These are phyloP conservation scores for Cervus canadensis DNA, from an alignment of 2,113 vertebrate species.

Conservation along the genomic window DNA sequence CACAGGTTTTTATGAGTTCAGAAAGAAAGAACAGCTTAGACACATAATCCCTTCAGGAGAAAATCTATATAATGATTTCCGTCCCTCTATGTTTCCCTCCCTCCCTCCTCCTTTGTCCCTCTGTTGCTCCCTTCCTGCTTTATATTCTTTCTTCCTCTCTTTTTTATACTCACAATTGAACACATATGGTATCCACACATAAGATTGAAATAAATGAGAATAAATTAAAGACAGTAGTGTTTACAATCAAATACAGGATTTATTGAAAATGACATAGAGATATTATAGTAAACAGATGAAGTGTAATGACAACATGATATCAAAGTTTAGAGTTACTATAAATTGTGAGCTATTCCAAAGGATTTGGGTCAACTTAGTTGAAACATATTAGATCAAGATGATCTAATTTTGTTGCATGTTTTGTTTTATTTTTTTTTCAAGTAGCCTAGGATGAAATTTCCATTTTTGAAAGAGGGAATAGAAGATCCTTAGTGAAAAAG, in stretches of 20 bases:
- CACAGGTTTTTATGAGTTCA: background rate
- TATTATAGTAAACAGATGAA: background rate
- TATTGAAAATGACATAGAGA: background rate
- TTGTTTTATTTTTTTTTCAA: background rate
- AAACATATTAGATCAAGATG: background rate
- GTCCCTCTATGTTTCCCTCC: accelerated
- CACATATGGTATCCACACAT: background rate
- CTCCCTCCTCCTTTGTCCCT: background rate
- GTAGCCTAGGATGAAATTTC: background rate
- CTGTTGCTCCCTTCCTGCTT: background rate
- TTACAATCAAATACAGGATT: background rate
- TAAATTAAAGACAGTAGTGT: background rate
- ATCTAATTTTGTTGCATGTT: background rate
- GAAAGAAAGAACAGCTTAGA: background rate
- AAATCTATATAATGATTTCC: background rate
- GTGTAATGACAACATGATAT: background rate
- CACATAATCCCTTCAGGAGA: background rate
- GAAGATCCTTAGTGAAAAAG: background rate
- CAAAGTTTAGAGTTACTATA: background rate
- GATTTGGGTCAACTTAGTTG: background rate
- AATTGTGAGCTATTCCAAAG: background rate
- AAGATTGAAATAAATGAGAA: background rate
- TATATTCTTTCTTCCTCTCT: background rate
- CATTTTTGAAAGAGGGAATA: background rate
- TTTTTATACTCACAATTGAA: background rate